A percentile compares a stretch with the other conserved stretches of the same genome.
Conservation (phyloP, 2,113 vertebrate species). For the Myrmophylax atrothorax region DNA sequence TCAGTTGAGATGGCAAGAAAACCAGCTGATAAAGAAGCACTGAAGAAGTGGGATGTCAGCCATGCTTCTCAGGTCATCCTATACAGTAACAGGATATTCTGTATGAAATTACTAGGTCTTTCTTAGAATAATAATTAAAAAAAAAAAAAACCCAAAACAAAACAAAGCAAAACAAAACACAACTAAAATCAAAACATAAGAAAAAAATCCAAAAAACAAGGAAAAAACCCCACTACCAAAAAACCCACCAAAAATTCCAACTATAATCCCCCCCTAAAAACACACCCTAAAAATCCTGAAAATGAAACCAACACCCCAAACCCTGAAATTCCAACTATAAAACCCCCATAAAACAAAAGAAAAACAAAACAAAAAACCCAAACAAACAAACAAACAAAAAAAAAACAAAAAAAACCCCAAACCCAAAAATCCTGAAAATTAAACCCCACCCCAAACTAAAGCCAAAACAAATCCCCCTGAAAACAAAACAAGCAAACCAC, state of each 20-base stretch:
- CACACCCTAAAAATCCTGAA: no score
- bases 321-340: no score
- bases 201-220: no score
- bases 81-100: background rate
- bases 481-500: no score
- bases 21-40: background rate
- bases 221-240: no score
- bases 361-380: no score
- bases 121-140: background rate
- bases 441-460: background rate
- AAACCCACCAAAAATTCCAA: no score
- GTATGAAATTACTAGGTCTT: background rate
- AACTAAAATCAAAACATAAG: background rate
- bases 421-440: no score
- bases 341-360: no score
- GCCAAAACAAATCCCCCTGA: background rate
- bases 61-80: background rate
- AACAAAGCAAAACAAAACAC: background rate
- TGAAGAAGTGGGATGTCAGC: background rate
- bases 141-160: no score
- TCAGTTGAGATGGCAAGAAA: background rate
- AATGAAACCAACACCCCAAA: background rate
- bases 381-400: background rate
- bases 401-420: no score
- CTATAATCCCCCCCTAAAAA: no score